These are phyloP conservation scores for Ptychodera flava DNA, from an alignment of 35 echinoderm and acorn worm species.

Conservation along the genomic window DNA sequence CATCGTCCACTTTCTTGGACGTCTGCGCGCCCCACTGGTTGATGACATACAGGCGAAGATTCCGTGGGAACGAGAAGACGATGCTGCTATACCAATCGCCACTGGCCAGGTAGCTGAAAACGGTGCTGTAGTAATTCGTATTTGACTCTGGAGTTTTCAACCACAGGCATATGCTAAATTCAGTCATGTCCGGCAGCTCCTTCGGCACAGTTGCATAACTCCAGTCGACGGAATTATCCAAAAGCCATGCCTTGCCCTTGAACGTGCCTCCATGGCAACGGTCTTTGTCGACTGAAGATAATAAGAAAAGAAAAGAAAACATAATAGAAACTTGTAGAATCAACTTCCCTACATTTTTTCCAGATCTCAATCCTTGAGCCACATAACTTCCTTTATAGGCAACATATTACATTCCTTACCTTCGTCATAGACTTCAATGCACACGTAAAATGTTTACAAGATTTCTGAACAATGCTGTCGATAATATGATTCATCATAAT, in stretches of 20 bases:
- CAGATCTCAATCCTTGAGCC: too few relatives aligned
- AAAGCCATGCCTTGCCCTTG: background rate
- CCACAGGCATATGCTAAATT: background rate
- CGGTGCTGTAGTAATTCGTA: background rate
- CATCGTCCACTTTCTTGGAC: background rate
- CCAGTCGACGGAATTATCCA: background rate
- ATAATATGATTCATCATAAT: too few relatives aligned
- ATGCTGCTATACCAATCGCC: background rate
- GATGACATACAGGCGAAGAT: background rate
- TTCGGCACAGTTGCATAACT: background rate
- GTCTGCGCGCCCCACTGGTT: background rate
- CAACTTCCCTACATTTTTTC: too few relatives aligned
- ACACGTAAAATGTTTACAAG: too few relatives aligned
- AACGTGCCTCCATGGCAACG: background rate
- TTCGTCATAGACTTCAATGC: too few relatives aligned
- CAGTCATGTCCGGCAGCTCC: background rate
- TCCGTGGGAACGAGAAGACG: background rate
- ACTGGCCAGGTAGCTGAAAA: background rate
- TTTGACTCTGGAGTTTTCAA: background rate
- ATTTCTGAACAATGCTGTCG: too few relatives aligned
- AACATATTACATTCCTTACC: too few relatives aligned
- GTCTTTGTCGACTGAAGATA: background rate
- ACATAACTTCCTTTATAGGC: too few relatives aligned
- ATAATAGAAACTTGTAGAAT: too few relatives aligned
- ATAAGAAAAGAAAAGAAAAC: background rate